Base-by-base conservation (phyloP, 2,797 vertebrate species). In the Cebuella pygmaea region DNA sequence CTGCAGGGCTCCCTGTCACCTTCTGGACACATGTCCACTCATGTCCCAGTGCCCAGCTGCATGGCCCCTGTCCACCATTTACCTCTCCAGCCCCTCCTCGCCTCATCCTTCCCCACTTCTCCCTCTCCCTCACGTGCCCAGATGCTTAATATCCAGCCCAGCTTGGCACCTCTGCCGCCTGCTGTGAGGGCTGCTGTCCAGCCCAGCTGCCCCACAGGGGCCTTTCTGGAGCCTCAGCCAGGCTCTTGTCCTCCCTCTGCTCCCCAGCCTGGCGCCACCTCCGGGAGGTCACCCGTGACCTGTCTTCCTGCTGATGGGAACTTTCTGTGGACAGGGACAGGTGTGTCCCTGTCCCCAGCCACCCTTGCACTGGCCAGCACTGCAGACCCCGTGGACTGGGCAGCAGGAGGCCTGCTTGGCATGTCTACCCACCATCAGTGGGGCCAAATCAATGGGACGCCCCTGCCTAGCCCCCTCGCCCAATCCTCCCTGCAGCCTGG, bases 171-270 rank as follows among this genome's bases (percentile, higher is more conserved):
- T 44, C 44, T 44, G 36, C 46, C 22, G 5, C 27, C n/a, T 39
- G 22, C 8, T 0, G 4, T 2, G 17, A 67, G 26, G 70, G 24
- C 46, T 1, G 6, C 17, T 2, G 24, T 2, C 11, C 30, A 0
- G 8, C 14, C 11, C 7, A 2, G 6, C 57, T 0, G 4, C 8
- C 76, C 17, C 61, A 13, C 2, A 22, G 27, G 13, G 5, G 39
- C 24, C 67, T 30, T 7, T 41, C 39, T 3, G 5, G 9, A 70
- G n/a, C n/a, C 64, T 36, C 1, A 48, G 4, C 48, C 39, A 7
- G 55, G 33, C 46, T 78, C 41, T 13, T 2, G 3, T 44, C 55
- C 22, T 46, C 41, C 19, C 67, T 22, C 33, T 15, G 22, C 57
- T 67, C 52, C 61, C 64, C 39, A 52, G 74, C 24, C 64, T 59